Evolutionary conservation across 2,797 vertebrate genomes (phyloP).

Genomic region (Pogoniulus pusillus): DNA sequence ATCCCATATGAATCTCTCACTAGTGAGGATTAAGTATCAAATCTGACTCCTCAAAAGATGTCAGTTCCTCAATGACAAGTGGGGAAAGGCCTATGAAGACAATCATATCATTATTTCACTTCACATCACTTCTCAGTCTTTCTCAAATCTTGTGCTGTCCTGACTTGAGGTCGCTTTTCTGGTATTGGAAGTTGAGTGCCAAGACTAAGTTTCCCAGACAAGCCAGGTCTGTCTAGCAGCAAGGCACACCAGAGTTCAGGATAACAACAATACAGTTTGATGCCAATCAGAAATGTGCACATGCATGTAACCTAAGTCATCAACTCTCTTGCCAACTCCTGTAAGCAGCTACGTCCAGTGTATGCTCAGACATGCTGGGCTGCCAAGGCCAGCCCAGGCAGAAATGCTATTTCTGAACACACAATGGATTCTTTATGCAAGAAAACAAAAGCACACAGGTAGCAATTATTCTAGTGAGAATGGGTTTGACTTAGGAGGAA

Average conservation of each 20-base stretch:
- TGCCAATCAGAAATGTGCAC: neutral
- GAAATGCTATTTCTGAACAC: neutral
- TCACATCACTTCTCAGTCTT: neutral
- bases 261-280: neutral
- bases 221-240: neutral
- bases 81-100: neutral
- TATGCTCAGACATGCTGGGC: neutral
- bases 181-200: neutral
- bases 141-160: neutral
- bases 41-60: neutral
- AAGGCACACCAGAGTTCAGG: neutral
- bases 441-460: neutral
- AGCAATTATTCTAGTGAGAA: neutral
- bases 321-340: neutral
- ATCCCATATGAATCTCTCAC: neutral
- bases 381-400: neutral
- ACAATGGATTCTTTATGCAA: neutral
- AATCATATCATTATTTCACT: neutral
- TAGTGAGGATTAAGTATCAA: neutral
- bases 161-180: neutral
- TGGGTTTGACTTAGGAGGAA: neutral
- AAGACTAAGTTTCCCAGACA: neutral
- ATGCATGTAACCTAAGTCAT: neutral
- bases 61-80: neutral
- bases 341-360: neutral